Percentiles rank a stretch among this genome's conserved stretches.
Evolutionary conservation across 1,140 invertebrate species (phyloP).

Genomic region (Macrosteles quadrilineatus): DNA sequence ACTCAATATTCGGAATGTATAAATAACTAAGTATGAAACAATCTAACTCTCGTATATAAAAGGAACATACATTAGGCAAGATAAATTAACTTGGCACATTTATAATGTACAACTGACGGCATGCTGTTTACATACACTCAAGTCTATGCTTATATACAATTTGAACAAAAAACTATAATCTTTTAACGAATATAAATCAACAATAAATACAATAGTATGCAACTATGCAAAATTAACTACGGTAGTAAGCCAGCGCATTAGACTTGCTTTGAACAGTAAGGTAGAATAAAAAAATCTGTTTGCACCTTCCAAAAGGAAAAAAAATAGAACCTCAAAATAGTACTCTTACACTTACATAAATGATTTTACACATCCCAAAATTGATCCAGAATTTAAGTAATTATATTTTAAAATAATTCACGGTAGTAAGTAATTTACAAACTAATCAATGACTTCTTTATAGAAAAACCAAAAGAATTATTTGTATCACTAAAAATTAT

Average conservation of each 20-base stretch:
- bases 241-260: background rate
- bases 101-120: background rate
- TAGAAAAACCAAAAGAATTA: background rate
- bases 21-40: conserved; percentile 15
- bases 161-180: background rate
- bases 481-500: no score
- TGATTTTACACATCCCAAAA: background rate
- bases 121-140: background rate
- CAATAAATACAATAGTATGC: conserved; percentile 6
- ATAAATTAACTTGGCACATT: conserved; percentile 24
- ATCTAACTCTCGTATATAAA: background rate
- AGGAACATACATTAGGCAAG: conserved; percentile 23
- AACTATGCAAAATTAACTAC: background rate
- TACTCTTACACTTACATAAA: background rate
- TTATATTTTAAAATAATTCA: background rate
- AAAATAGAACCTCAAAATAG: background rate
- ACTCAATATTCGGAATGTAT: conserved; percentile 12
- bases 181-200: conserved; percentile 5
- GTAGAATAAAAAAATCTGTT: background rate
- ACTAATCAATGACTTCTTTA: background rate
- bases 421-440: background rate
- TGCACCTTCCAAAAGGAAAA: background rate
- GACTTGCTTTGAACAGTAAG: background rate
- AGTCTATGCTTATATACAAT: conserved; percentile 3
- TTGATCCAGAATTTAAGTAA: background rate